These are phyloP conservation scores for Solea senegalensis DNA, from an alignment of 2,113 vertebrate species.

Conservation along the genomic window DNA sequence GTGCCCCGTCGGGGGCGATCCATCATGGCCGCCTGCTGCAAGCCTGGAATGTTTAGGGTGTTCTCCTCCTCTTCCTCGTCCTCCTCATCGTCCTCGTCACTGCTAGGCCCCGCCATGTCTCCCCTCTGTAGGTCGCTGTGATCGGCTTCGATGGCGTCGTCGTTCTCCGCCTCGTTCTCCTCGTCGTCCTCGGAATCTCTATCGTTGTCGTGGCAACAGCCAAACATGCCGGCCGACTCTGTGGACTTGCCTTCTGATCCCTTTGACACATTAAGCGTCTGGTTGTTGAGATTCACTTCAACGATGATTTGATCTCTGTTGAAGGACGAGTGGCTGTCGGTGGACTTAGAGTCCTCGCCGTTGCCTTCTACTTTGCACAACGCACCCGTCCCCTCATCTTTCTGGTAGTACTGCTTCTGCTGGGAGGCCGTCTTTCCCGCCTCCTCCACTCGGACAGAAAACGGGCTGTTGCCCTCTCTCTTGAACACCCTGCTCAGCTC, in stretches of 20 bases:
- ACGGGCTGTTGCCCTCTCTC: constrained; percentile 86
- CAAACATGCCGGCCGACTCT: constrained; percentile 67
- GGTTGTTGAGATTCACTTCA: constrained; percentile 98
- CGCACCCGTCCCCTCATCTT: constrained; percentile 80
- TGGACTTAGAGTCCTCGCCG: constrained; percentile 73
- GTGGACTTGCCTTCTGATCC: constrained; percentile 86
- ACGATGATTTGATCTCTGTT: constrained; percentile 95
- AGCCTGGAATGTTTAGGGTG: constrained; percentile 74
- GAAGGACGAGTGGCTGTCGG: constrained; percentile 82
- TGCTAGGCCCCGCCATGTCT: constrained; percentile 73
- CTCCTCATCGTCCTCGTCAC: constrained; percentile 70
- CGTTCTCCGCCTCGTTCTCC: constrained; percentile 66
- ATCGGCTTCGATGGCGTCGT: constrained; percentile 76
- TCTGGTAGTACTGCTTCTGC: constrained; percentile 89
- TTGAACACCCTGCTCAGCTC: constrained; percentile 88
- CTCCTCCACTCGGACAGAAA: constrained; percentile 88
- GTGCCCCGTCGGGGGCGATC: constrained; percentile 74
- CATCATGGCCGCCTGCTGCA: constrained; percentile 73
- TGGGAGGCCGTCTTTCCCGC: constrained; percentile 44
- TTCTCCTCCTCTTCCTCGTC: constrained; percentile 84
- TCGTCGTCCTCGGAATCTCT: constrained; percentile 82
- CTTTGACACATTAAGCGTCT: constrained; percentile 95
- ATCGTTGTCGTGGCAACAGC: constrained; percentile 67
- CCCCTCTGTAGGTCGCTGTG: constrained; percentile 68
- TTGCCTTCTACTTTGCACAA: constrained; percentile 86